Evolutionary conservation across 2,888 invertebrate genomes (phyloP).

Genomic region (Acleris emargana): DNA sequence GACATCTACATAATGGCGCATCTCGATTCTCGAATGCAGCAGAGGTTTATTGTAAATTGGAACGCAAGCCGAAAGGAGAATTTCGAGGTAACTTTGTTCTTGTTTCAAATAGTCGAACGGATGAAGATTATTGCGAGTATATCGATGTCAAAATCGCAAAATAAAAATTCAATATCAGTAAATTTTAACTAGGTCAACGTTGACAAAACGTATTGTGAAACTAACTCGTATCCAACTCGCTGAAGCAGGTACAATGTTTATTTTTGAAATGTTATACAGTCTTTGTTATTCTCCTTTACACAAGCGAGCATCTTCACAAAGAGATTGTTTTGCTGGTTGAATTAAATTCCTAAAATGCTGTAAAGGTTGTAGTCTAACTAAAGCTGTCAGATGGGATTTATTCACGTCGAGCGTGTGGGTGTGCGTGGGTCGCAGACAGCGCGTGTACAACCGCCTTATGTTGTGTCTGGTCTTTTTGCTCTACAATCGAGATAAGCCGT

Average conservation of each 20-base stretch:
- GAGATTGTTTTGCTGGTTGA: conserved; percentile 1
- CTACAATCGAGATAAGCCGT: conserved; percentile 41
- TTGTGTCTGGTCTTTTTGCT: conserved; percentile 57
- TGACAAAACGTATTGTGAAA: background rate
- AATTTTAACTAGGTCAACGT: background rate
- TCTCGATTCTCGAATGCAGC: conserved; percentile 46
- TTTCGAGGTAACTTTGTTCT: conserved; percentile 10
- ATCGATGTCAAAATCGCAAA: too few relatives aligned
- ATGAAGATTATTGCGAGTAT: background rate
- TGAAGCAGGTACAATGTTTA: too few relatives aligned
- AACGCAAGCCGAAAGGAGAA: conserved; percentile 40
- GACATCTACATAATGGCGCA: conserved; percentile 53
- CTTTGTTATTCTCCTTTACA: background rate
- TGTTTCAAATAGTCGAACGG: conserved; percentile 8
- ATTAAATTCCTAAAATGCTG: background rate
- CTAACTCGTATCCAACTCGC: too few relatives aligned
- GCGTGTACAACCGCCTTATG: conserved; percentile 58
- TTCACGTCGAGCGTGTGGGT: conserved; percentile 71
- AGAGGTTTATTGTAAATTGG: conserved; percentile 53
- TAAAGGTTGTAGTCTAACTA: conserved; percentile 42
- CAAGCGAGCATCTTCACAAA: conserved; percentile 1
- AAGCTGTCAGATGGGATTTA: conserved; percentile 71
- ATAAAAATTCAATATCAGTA: too few relatives aligned
- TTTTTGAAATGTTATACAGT: too few relatives aligned
- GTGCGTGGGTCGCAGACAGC: conserved; percentile 55